Evolutionary conservation across 2,797 vertebrate species (phyloP), one percentile per base, ranked within the genome.

Genomic region (Coregonus sp.): DNA sequence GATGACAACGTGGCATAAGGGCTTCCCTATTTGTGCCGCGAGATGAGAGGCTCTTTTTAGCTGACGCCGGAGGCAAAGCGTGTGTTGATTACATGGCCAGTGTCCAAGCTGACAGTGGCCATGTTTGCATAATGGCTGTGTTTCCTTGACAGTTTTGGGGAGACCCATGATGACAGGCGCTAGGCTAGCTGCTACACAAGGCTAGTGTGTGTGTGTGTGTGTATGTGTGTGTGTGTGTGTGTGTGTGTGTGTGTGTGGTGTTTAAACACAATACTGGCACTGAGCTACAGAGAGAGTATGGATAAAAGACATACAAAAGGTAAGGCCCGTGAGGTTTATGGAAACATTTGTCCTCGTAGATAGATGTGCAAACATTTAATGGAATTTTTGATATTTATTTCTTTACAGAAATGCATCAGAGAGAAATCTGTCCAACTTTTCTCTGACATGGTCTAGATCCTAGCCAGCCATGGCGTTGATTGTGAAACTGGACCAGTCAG

Each of bases 1-100:
- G 77, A 86, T 91, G 92, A 91, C 90, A 91, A 87, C 54, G 1
- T 82, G 82, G 89, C 84, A 92, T 92, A 92, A 93, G 91, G 90
- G 91, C 85, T 92, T 92, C 90, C 90, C 91, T 93, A 91, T 94
- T 90, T 87, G 89, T 92, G 85, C 91, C 88, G 90, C 81, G 84
- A 89, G 90, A 92, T 91, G 92, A 93, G 90, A 92, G 90, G 84
- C 76, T 84, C 86, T 86, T 69, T 92, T 86, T 82, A 66, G 33
- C 85, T 86, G 90, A 91, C 87, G 89, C 90, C 89, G 88, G 88
- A 84, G 90, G 86, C 84, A 86, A 79, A 86, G 84, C 85, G 25
- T 72, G 74, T 72, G 83, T 86, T 85, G 86, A 90, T 89, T 89
- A 91, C 90, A 91, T 82, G 75, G 75, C 63, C 67, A 75, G 86